Percentiles rank a stretch among this genome's conserved stretches.
Conservation (phyloP, 2,888 invertebrate genomes). For the Caenorhabditis uteleia region DNA sequence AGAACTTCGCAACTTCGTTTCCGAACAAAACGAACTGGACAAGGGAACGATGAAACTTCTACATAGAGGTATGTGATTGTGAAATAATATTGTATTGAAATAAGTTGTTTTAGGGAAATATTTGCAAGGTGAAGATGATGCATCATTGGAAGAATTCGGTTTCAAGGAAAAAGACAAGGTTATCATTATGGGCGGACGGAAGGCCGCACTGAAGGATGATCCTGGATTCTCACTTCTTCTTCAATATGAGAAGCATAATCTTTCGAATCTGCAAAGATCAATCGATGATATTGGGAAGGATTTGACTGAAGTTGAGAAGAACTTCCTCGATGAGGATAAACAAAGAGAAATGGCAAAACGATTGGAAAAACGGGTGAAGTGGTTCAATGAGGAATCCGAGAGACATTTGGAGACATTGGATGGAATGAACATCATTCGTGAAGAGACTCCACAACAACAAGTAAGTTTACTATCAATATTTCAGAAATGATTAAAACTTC, state of each 20-base stretch:
- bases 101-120: constrained; percentile 51
- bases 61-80: constrained; percentile 45
- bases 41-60: constrained; percentile 45
- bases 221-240: constrained; percentile 50
- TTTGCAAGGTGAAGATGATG: constrained; percentile 37
- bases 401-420: constrained; percentile 64
- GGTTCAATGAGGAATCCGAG: constrained; percentile 54
- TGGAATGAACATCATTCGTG: constrained; percentile 54
- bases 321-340: constrained; percentile 57
- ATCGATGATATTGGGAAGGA: constrained; percentile 54
- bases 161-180: constrained; percentile 64
- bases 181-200: constrained; percentile 58
- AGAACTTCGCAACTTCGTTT: constrained; percentile 41
- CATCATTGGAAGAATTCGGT: constrained; percentile 35
- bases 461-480: constrained; percentile 7
- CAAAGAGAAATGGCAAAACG: constrained; percentile 56
- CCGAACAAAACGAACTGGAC: constrained; percentile 46
- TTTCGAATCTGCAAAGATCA: constrained; percentile 50
- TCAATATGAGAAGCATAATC: constrained; percentile 61
- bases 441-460: constrained; percentile 50
- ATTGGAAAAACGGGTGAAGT: constrained; percentile 56
- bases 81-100: neutral
- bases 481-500: neutral
- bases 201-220: constrained; percentile 49
- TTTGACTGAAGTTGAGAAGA: constrained; percentile 57